Conservation (phyloP, 2,888 invertebrate species). For the Drosophila anomelani region DNA sequence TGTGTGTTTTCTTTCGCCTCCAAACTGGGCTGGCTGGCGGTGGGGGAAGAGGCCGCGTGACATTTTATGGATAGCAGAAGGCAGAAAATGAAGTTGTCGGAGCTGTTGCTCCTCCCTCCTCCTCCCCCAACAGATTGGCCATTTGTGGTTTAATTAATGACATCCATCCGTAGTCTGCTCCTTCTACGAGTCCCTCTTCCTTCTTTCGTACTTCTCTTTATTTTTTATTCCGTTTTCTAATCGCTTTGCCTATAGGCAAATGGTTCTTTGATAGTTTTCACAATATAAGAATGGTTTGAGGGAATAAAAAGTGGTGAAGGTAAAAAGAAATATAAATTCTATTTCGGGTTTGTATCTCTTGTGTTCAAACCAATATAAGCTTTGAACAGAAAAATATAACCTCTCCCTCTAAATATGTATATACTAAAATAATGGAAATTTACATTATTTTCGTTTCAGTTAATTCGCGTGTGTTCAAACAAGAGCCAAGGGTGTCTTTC, state of each 20-base stretch:
- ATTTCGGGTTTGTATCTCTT: not conserved
- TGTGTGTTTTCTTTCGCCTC: conserved; percentile 45
- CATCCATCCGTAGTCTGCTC: conserved; percentile 32
- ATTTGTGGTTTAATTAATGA: conserved; percentile 79
- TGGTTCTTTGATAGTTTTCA: not conserved
- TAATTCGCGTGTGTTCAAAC: conserved; percentile 11
- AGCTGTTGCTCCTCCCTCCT: conserved; percentile 26
- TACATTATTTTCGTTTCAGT: conserved; percentile 9
- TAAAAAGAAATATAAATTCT: not conserved
- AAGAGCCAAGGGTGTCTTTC: conserved; percentile 52
- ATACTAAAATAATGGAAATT: not conserved
- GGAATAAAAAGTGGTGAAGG: not conserved
- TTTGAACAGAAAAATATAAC: not conserved
- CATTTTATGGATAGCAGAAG: conserved; percentile 74
- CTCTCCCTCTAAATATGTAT: no score
- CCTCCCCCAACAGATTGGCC: conserved; percentile 44
- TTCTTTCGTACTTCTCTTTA: conserved; percentile 2
- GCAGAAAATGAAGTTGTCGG: conserved; percentile 57
- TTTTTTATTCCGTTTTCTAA: conserved; percentile 50
- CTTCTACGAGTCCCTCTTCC: conserved; percentile 1
- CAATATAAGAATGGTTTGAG: not conserved
- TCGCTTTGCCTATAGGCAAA: conserved; percentile 42
- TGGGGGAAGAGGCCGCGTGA: conserved; percentile 26
- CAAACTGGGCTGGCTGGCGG: conserved; percentile 19
- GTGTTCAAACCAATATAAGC: not conserved